A percentile compares a stretch with the other conserved stretches of the same genome.
Evolutionary conservation across 2,888 invertebrate species (phyloP).

Genomic region (Bembecia ichneumoniformis): DNA sequence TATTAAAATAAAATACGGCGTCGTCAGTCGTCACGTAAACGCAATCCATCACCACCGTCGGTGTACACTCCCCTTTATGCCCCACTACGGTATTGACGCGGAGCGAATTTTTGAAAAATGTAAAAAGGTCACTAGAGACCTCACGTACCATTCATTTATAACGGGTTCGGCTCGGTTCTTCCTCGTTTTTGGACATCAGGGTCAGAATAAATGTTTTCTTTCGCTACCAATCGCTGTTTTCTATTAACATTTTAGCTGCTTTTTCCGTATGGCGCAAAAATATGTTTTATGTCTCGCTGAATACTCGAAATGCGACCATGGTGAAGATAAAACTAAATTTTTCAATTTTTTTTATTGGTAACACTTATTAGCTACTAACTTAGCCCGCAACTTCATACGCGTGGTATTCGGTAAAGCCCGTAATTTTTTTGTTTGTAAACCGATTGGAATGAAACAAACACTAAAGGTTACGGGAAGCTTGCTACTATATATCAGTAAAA

Average conservation of each 20-base stretch:
- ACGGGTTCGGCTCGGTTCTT: conserved; percentile 42
- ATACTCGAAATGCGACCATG: too few relatives aligned
- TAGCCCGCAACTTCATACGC: too few relatives aligned
- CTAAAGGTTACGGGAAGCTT: too few relatives aligned
- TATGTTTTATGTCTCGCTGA: too few relatives aligned
- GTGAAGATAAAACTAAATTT: too few relatives aligned
- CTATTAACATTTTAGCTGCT: not conserved
- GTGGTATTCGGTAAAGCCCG: too few relatives aligned
- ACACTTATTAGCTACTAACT: too few relatives aligned
- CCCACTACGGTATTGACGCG: conserved; percentile 46
- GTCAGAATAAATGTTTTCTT: conserved; percentile 37
- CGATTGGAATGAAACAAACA: too few relatives aligned
- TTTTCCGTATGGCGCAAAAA: not conserved
- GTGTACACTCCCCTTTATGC: conserved; percentile 35
- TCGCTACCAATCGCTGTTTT: conserved; percentile 17
- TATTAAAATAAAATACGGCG: conserved; percentile 63
- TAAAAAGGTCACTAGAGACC: conserved; percentile 59
- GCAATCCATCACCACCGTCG: conserved; percentile 53
- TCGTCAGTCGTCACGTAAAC: conserved; percentile 57
- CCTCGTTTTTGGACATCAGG: conserved; percentile 22
- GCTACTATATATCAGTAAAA: too few relatives aligned
- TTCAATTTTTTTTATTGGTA: too few relatives aligned
- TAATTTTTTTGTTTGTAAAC: too few relatives aligned
- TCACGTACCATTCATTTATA: conserved; percentile 64
- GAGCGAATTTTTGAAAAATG: conserved; percentile 69